Evolutionary conservation across 2,888 invertebrate genomes (phyloP), one percentile per base, ranked within the genome.

Genomic region (Tolmerus cingulatus): DNA sequence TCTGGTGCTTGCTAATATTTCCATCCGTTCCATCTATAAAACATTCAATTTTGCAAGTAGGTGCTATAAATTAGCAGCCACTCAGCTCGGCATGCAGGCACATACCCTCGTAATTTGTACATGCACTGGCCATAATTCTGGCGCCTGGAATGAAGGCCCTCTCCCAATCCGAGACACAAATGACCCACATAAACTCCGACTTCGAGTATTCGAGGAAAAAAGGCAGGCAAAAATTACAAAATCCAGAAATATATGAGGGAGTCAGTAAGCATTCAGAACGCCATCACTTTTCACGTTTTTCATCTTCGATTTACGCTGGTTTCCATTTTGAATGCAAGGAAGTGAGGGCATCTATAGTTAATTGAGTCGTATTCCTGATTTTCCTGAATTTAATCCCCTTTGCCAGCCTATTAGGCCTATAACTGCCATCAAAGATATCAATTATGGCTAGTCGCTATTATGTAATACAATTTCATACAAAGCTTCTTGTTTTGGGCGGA

Each of bases 11-110:
- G 74, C 85, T 85, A 85, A 85, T 85, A 85, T 74, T 85, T 85
- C 85, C 27, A 85, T 74, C 30, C 46, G 46, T 74, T 85, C n/a
- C 74, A 30, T 85, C 85, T 85, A 85, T 85, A 85, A 85, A 85
- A 85, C 85, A 85, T 85, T 85, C 85, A 85, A 85, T 85, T 85
- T 85, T 85, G 74, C 74, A 43, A 74, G 74, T 74, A 85, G 85
- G 43, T 74, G 46, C 85, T 27, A 85, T 85, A 85, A 85, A 85
- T 85, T 85, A 85, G 85, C 85, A 85, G 66, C 66, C 66, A 66
- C 85, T 85, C 74, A 74, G 74, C 85, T 43, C 46, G n/a, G 40
- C 43, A 74, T 66, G 66, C 66, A 85, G 74, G 85, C 74, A 46
- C 85, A 85, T 51, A 23, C 30, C 19, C 19, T 74, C 46, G 85